phyloP scores from a whole-genome alignment of 2,797 vertebrate genomes.

The Anguilla pacifica region DNA sequence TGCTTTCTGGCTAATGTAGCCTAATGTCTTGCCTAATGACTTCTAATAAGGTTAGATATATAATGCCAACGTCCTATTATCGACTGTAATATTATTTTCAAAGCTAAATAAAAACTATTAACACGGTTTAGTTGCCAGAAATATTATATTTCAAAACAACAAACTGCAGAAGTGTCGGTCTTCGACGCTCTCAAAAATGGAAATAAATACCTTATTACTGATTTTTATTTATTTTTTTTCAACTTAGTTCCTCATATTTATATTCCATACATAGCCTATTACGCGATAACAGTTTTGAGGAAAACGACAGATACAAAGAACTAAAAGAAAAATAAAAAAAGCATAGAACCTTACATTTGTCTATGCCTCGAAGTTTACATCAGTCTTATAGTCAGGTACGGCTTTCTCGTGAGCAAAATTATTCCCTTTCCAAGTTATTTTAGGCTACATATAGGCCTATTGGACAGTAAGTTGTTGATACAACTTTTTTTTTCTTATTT shows the following conservation, averaged over 20 bases:
- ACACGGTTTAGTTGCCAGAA: neutral
- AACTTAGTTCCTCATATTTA: neutral
- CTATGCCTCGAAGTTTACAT: neutral
- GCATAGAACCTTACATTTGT: neutral
- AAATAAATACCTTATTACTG: neutral
- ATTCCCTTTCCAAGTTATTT: neutral
- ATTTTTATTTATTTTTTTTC: neutral
- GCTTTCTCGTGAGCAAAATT: neutral
- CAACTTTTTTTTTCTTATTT: neutral
- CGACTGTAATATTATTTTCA: neutral
- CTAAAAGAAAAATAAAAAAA: neutral
- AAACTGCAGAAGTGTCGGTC: neutral
- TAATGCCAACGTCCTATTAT: neutral
- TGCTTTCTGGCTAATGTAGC: neutral
- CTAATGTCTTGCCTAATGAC: neutral
- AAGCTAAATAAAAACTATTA: neutral
- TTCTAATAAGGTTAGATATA: neutral
- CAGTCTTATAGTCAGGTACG: neutral
- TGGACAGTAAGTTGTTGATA: neutral
- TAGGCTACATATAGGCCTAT: neutral
- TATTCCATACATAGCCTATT: neutral
- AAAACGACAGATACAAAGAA: neutral
- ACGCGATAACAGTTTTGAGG: neutral
- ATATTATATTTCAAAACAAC: neutral
- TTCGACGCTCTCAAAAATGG: neutral